Conservation (phyloP, 1,140 invertebrate species). For the Drepana arcuata region DNA sequence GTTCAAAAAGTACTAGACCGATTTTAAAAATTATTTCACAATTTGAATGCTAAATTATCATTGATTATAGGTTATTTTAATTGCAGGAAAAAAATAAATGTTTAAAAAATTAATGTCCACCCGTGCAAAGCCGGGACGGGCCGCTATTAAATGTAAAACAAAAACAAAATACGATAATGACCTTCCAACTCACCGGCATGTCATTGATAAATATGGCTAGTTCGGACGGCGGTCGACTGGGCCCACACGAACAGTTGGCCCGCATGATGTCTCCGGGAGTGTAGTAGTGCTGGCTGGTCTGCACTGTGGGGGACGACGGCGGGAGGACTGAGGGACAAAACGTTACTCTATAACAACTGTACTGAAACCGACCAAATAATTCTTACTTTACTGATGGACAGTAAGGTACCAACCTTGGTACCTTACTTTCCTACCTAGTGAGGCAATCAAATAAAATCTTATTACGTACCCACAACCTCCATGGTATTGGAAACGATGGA, state of each 20-base stretch:
- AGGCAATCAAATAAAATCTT: slow-evolving; percentile 3
- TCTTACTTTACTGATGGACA: no score
- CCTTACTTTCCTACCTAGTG: neutral
- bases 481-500: slow-evolving; percentile 66
- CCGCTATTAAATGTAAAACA: no score
- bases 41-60: no score
- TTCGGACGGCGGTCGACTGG: slow-evolving; percentile 78
- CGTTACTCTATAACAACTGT: neutral
- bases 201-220: slow-evolving; percentile 84
- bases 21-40: no score
- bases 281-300: slow-evolving; percentile 79
- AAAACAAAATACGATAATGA: no score
- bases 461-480: slow-evolving; percentile 66
- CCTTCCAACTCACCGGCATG: slow-evolving; percentile 83
- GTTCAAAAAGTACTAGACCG: no score
- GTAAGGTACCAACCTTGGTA: no score
- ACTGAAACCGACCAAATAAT: no score
- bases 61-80: no score
- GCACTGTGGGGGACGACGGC: slow-evolving; percentile 72
- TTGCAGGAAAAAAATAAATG: no score
- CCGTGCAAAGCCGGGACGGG: no score
- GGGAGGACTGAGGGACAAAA: slow-evolving; percentile 73
- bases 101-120: no score
- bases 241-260: slow-evolving; percentile 83
- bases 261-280: slow-evolving; percentile 81